Conservation (phyloP, 2,888 invertebrate genomes). For the Monopis laevigella region DNA sequence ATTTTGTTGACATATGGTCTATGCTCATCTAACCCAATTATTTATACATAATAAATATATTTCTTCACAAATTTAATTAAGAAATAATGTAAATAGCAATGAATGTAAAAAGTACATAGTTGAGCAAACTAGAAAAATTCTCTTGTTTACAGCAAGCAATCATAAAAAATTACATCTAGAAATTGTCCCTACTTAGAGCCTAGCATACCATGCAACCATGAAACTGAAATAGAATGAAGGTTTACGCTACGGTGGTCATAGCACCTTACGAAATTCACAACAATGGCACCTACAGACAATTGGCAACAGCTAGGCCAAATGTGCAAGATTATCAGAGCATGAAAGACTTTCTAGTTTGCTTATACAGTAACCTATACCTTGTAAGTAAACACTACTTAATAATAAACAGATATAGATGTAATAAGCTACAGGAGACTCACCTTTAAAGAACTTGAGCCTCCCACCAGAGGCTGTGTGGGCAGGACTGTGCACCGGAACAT, state of each 20-base stretch:
- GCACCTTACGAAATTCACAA: conserved; percentile 49
- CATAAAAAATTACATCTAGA: no score
- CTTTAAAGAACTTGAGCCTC: conserved; percentile 83
- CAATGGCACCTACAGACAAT: conserved; percentile 57
- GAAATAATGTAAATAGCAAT: no score
- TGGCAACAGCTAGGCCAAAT: conserved; percentile 45
- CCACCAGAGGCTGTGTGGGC: conserved; percentile 70
- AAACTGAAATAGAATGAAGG: no score
- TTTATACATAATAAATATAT: no score
- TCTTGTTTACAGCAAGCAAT: no score
- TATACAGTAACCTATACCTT: conserved; percentile 14
- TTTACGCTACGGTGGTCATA: conserved; percentile 14
- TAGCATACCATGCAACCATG: no score
- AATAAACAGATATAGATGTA: conserved; percentile 13
- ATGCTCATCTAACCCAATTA: no score
- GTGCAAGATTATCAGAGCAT: conserved; percentile 61
- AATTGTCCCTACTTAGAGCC: no score
- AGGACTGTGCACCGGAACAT: conserved; percentile 53
- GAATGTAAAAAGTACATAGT: no score
- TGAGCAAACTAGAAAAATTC: no score
- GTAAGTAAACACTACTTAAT: conserved; percentile 24
- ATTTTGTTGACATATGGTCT: no score
- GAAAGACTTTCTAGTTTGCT: conserved; percentile 62
- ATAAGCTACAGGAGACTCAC: conserved; percentile 40
- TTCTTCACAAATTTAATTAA: no score